Conservation (phyloP, 2,797 vertebrate species). For the Enoplosus armatus region DNA sequence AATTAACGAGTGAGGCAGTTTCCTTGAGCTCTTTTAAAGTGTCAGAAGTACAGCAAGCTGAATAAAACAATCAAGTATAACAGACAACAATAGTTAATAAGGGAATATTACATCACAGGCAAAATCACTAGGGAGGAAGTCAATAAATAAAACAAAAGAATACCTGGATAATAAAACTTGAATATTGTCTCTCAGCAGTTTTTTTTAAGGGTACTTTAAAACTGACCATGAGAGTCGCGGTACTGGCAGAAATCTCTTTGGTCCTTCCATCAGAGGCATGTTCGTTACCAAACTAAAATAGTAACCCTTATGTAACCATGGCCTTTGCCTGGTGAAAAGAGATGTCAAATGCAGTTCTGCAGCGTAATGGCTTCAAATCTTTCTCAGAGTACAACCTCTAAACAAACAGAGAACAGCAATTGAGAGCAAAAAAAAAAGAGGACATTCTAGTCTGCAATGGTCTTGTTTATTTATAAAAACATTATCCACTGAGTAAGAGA, state of each 20-base stretch:
- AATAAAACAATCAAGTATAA: neutral
- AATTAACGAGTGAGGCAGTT: neutral
- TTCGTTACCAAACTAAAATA: constrained; percentile 65
- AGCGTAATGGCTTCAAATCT: constrained; percentile 49
- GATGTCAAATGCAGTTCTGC: constrained; percentile 63
- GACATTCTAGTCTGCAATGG: neutral
- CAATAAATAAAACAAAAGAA: neutral
- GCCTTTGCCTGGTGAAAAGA: constrained; percentile 58
- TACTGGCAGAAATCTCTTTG: constrained; percentile 39
- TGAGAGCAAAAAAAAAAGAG: constrained; percentile 4
- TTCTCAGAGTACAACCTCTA: constrained; percentile 25
- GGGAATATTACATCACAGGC: neutral
- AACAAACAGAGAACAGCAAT: constrained; percentile 31
- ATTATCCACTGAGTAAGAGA: constrained; percentile 2
- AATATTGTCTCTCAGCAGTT: constrained; percentile 10
- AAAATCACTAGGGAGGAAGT: neutral
- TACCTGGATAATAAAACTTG: neutral
- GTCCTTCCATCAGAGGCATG: constrained; percentile 49
- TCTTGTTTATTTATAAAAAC: constrained; percentile 31
- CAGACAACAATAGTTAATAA: neutral
- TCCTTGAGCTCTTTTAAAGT: neutral
- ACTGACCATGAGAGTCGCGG: constrained; percentile 43
- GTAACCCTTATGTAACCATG: constrained; percentile 70
- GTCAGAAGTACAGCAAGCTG: neutral
- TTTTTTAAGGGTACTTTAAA: neutral